Conservation (phyloP, 2,888 invertebrate genomes). For the Agriotes lineatus region DNA sequence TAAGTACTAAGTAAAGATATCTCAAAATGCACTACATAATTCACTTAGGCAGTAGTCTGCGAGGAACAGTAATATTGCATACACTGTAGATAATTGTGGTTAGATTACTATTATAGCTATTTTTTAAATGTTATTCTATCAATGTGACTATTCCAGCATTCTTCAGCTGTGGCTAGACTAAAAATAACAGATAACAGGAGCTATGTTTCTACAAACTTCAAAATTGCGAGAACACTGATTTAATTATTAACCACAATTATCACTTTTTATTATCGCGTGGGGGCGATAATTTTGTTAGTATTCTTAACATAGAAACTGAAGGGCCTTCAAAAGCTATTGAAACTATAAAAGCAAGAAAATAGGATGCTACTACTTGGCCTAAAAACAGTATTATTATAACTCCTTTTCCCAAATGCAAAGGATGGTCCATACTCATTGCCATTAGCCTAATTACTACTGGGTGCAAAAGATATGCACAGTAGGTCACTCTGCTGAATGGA, state of each 20-base stretch:
- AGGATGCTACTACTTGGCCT: conserved; percentile 85
- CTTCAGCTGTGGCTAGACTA: no score
- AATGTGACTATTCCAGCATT: no score
- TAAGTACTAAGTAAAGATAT: no score
- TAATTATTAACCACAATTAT: background rate
- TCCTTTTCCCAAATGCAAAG: conserved; percentile 83
- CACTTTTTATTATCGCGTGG: background rate
- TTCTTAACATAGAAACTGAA: conserved; percentile 84
- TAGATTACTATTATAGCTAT: no score
- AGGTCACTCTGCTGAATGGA: conserved; percentile 88
- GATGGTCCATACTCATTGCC: conserved; percentile 85
- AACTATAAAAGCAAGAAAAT: conserved; percentile 80
- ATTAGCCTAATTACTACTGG: conserved; percentile 85
- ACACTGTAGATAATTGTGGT: no score
- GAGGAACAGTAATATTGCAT: no score
- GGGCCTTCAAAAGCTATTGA: conserved; percentile 89
- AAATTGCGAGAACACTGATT: no score
- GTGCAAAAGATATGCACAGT: conserved; percentile 88
- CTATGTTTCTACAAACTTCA: no score
- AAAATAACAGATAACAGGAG: no score
- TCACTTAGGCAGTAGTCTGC: no score
- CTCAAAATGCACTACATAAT: no score
- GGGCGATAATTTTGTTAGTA: conserved; percentile 60
- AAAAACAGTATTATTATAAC: conserved; percentile 84
- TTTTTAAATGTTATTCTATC: no score